Evolutionary conservation across 2,888 invertebrate species (phyloP).

Genomic region (Cerceris rybyensis): DNA sequence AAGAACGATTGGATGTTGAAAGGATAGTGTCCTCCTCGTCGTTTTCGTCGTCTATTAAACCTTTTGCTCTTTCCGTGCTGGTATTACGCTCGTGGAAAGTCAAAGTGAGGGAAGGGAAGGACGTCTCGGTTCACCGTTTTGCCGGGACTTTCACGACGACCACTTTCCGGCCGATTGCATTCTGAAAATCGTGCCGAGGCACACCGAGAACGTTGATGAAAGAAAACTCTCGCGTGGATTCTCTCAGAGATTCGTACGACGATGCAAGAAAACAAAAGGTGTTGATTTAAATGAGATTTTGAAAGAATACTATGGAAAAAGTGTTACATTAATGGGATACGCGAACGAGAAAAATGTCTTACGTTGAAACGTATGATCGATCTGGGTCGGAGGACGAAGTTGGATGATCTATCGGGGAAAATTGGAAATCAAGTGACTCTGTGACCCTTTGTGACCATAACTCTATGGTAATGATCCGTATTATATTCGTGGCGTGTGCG

Average conservation of each 20-base stretch:
- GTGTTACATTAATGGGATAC: not conserved
- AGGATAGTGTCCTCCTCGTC: conserved; percentile 21
- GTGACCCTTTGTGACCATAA: conserved; percentile 34
- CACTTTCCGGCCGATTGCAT: conserved; percentile 59
- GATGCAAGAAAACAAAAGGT: not conserved
- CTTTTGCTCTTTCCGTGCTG: conserved; percentile 33
- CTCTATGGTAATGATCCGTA: conserved; percentile 48
- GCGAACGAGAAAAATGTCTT: not conserved
- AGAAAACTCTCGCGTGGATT: conserved; percentile 2
- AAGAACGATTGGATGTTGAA: conserved; percentile 48
- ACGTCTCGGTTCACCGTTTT: conserved; percentile 24
- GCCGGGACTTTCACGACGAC: conserved; percentile 59
- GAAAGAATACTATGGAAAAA: not conserved
- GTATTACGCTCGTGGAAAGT: conserved; percentile 57
- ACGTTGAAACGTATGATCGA: not conserved
- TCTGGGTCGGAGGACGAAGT: not conserved
- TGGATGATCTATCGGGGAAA: not conserved
- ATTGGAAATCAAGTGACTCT: conserved; percentile 7
- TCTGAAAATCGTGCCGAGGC: conserved; percentile 54
- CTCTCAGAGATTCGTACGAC: not conserved
- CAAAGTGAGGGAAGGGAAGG: conserved; percentile 28
- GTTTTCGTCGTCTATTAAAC: conserved; percentile 25
- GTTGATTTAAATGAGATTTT: not conserved
- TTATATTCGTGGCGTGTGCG: conserved; percentile 53
- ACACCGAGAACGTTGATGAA: conserved; percentile 11